Base-by-base conservation (phyloP, 2,797 vertebrate genomes). In the Lagocephalus sceleratus region DNA sequence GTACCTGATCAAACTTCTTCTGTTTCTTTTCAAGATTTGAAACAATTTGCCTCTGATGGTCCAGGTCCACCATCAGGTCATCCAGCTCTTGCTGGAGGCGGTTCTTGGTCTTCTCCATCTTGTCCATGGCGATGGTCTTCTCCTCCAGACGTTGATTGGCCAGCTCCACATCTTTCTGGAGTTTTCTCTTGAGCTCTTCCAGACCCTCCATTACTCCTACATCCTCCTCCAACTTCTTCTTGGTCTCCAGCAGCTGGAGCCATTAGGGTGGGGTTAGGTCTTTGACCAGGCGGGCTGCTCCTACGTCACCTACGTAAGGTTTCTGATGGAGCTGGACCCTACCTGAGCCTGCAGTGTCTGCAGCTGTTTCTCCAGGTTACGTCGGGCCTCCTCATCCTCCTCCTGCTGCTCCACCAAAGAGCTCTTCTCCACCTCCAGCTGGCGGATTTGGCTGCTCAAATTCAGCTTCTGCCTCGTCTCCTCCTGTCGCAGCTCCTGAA, bases 401-500 rank as follows among this genome's bases (percentile, higher is more conserved):
- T 99, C 97, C 86, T 98, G 97, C 89, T 98, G 96, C 85, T 99
- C 97, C 57, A 93, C 90, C 55, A 99, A 87, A 50, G 90, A 91
- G 86, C 80, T 95, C 87, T 94, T 98, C 42, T 99, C 97, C 55
- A 94, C 94, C 58, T 99, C 97, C 75, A 99, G 91, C 82, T 99
- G 97, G 46, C 96, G 93, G 51, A 98, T 94, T 26, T 94, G 91
- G 47, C 93, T 91, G 82, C 97, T 96, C 59, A 98, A 86, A 85
- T 98, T 95, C 51, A 99, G 90, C 58, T 99, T 99, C 79, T 99
- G 97, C n/a, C 96, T 93, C 0, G 97, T 98, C 73, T 99, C 97
- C 56, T 99, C 97, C 87, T 98, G 95, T 29, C 96, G 94, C 54
- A 96, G 75, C 83, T 99, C 97, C 97, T 99, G 44, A 59, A 42